Conservation (phyloP, 2,888 invertebrate species). For the Nomada fucata region DNA sequence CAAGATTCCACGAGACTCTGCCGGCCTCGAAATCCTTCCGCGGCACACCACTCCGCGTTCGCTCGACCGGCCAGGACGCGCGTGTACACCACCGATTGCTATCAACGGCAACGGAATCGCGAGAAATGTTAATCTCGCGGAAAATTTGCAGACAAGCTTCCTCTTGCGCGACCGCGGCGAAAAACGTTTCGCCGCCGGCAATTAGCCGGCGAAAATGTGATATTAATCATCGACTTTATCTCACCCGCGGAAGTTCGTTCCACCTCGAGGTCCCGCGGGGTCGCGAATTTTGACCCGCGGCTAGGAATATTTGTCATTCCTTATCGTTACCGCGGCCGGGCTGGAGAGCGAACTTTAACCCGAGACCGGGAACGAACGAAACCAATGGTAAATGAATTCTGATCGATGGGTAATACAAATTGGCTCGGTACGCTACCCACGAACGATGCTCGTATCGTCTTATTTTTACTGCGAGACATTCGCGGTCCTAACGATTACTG, state of each 20-base stretch:
- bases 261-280: background rate
- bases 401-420: background rate
- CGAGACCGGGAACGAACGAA: background rate
- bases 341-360: background rate
- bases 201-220: slow-evolving; percentile 42
- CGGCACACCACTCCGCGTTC: background rate
- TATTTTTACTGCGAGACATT: slow-evolving; percentile 35
- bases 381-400: background rate
- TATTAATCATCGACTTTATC: slow-evolving; percentile 50
- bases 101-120: slow-evolving; percentile 59
- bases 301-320: background rate
- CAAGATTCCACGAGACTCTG: slow-evolving; percentile 65
- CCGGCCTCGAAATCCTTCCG: slow-evolving; percentile 61
- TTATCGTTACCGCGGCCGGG: background rate
- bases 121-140: slow-evolving; percentile 67
- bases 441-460: slow-evolving; percentile 2
- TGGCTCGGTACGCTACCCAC: background rate
- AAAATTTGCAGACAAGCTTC: slow-evolving; percentile 47
- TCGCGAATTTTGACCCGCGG: background rate
- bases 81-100: slow-evolving; percentile 59
- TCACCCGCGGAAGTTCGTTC: background rate
- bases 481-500: slow-evolving; percentile 28
- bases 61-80: slow-evolving; percentile 19
- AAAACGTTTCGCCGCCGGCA: slow-evolving; percentile 27
- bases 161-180: slow-evolving; percentile 5